A percentile compares a stretch with the other conserved stretches of the same genome.
These are phyloP conservation scores for Piezodorus guildinii DNA, from an alignment of 1,140 invertebrate genomes.

Conservation along the genomic window DNA sequence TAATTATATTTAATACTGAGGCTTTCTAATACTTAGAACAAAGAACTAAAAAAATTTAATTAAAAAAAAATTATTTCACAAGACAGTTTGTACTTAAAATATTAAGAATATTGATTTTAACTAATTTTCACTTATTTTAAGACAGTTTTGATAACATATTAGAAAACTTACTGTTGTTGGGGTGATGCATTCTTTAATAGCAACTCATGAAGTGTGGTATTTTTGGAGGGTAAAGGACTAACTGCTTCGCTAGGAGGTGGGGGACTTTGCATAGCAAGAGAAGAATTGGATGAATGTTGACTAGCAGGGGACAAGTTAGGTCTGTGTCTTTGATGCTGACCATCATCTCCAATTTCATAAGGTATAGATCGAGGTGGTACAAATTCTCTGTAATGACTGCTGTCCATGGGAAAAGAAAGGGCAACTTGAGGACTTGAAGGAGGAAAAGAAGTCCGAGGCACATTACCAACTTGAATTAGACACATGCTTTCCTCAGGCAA, in stretches of 20 bases:
- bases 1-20: too few species aligned
- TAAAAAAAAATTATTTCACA: too few species aligned
- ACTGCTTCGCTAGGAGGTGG: slow-evolving; percentile 7
- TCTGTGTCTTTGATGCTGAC: neutral
- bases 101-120: too few species aligned
- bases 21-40: too few species aligned
- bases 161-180: slow-evolving; percentile 36
- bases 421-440: slow-evolving; percentile 11
- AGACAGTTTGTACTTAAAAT: too few species aligned
- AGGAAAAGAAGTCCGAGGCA: neutral
- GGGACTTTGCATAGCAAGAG: slow-evolving; percentile 13
- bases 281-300: slow-evolving; percentile 20
- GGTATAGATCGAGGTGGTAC: neutral
- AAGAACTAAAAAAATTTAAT: too few species aligned
- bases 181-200: slow-evolving; percentile 47
- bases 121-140: too few species aligned
- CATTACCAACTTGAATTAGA: slow-evolving; percentile 28
- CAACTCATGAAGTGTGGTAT: slow-evolving; percentile 48
- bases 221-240: slow-evolving; percentile 35
- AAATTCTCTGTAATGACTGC: slow-evolving; percentile 18
- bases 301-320: slow-evolving; percentile 14
- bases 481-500: slow-evolving; percentile 53
- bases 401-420: slow-evolving; percentile 28
- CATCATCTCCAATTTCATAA: slow-evolving; percentile 2
- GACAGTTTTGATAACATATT: too few species aligned